Conservation (phyloP, 2,888 invertebrate genomes). For the Monopis laevigella region DNA sequence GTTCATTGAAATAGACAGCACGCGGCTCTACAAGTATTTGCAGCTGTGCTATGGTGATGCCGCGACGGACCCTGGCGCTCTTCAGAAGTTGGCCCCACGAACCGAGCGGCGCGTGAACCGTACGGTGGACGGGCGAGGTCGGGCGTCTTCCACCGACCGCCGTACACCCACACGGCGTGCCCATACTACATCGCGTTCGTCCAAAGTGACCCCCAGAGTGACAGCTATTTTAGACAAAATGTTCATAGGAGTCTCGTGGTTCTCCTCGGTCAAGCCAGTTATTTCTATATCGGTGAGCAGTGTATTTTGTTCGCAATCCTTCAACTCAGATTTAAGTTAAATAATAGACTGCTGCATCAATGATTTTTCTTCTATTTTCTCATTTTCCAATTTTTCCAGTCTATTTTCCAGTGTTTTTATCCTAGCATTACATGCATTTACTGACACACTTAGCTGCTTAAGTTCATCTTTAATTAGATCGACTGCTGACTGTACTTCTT, state of each 20-base stretch:
- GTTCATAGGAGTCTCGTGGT: no score
- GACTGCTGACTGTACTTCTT: no score
- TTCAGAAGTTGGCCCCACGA: no score
- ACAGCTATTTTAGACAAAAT: no score
- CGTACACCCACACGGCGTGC: background rate
- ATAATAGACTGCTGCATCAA: background rate
- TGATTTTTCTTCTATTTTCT: background rate
- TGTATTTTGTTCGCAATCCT: no score
- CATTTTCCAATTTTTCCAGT: background rate
- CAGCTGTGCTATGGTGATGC: no score
- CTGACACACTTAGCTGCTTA: no score
- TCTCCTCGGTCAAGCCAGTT: no score
- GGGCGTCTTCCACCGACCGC: background rate
- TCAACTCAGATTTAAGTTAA: background rate
- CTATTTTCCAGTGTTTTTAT: background rate
- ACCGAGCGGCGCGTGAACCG: background rate
- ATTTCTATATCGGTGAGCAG: no score
- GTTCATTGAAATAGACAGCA: no score
- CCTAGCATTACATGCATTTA: background rate
- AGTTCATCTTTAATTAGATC: constrained; percentile 73
- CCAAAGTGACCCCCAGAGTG: background rate
- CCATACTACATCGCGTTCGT: background rate
- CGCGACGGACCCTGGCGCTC: background rate
- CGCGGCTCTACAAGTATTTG: no score
- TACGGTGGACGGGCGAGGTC: background rate